Conservation (phyloP, 1,140 invertebrate genomes). For the Oppia nitens region DNA sequence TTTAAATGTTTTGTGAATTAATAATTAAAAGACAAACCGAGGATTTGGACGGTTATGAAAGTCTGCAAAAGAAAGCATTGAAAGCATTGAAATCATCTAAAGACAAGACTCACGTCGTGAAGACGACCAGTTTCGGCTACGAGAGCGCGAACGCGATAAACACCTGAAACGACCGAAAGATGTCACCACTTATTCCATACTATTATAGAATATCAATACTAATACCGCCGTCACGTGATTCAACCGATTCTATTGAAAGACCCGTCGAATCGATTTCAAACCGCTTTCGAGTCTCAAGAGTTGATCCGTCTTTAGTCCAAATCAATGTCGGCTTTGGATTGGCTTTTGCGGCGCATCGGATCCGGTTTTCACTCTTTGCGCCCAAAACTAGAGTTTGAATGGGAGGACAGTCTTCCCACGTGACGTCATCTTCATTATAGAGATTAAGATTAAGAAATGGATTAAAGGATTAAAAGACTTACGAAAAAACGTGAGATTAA, state of each 20-base stretch:
- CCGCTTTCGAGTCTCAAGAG: constrained; percentile 38
- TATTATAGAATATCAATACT: not conserved
- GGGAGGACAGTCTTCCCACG: constrained; percentile 61
- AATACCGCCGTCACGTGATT: constrained; percentile 44
- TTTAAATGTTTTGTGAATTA: no score
- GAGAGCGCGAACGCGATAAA: constrained; percentile 63
- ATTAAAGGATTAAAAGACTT: not conserved
- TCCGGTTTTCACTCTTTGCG: constrained; percentile 29
- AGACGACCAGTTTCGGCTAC: constrained; percentile 60
- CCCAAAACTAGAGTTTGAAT: constrained; percentile 66
- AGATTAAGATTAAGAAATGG: constrained; percentile 13
- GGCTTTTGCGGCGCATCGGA: constrained; percentile 65
- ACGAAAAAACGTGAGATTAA: not conserved
- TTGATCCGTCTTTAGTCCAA: constrained; percentile 59
- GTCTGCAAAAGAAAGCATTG: no score
- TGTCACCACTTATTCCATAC: not conserved
- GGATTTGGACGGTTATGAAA: no score
- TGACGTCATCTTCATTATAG: constrained; percentile 50
- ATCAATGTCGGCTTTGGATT: constrained; percentile 61
- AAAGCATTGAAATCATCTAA: no score
- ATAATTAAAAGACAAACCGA: no score
- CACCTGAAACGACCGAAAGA: constrained; percentile 31
- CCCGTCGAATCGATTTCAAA: constrained; percentile 57
- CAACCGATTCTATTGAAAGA: constrained; percentile 54
- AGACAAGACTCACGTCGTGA: constrained; percentile 42